Evolutionary conservation across 2,113 vertebrate genomes (phyloP).

Genomic region (Laticauda colubrina): DNA sequence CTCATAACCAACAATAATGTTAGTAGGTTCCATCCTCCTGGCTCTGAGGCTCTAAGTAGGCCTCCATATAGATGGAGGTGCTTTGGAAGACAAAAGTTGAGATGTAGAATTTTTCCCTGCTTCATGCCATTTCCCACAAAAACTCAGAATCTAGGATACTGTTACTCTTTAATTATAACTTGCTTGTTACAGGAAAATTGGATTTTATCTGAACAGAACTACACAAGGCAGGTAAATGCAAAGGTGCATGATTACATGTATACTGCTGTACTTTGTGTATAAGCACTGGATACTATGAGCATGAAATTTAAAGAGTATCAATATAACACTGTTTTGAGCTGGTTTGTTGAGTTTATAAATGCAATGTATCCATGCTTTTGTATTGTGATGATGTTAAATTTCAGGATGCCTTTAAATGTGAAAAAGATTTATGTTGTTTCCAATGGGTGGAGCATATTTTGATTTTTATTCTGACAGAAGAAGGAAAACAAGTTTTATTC

Average conservation of each 20-base stretch:
- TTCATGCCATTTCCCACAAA: neutral
- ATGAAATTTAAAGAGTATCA: neutral
- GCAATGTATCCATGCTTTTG: neutral
- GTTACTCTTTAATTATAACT: neutral
- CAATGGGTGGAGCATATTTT: neutral
- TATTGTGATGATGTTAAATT: neutral
- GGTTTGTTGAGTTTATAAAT: neutral
- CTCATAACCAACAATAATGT: neutral
- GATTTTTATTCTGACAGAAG: neutral
- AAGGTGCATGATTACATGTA: neutral
- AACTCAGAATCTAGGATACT: neutral
- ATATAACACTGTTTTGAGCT: neutral
- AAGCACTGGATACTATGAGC: neutral
- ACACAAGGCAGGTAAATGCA: neutral
- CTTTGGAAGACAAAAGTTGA: neutral
- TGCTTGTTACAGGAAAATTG: neutral
- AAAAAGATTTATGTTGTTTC: neutral
- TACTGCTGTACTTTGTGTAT: neutral
- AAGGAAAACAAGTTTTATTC: neutral
- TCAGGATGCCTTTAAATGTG: neutral
- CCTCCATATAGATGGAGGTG: neutral
- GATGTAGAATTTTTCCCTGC: neutral
- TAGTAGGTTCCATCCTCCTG: neutral
- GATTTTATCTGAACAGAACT: neutral
- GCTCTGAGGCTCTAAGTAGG: neutral